Percentiles rank a stretch among this genome's conserved stretches.
Evolutionary conservation across 2,888 invertebrate genomes (phyloP).

Genomic region (Hesperia comma): DNA sequence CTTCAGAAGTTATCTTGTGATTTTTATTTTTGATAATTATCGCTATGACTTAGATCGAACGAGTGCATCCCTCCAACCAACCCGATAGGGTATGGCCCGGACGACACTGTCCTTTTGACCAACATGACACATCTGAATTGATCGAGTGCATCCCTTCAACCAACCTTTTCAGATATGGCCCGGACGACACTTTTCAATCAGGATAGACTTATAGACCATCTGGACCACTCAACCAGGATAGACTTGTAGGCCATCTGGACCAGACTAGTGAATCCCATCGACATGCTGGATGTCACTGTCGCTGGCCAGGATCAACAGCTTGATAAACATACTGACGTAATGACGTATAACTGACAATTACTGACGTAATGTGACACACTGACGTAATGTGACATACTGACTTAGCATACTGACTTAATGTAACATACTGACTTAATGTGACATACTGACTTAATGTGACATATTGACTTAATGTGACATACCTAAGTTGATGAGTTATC

Average conservation of each 20-base stretch:
- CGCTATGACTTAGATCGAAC: neutral
- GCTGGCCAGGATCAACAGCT: neutral
- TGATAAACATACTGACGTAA: too few species aligned
- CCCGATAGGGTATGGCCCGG: neutral
- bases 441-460: too few species aligned
- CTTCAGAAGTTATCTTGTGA: too few species aligned
- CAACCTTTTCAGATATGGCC: conserved; percentile 13
- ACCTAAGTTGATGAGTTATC: neutral
- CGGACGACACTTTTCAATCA: conserved; percentile 11
- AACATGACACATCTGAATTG: neutral
- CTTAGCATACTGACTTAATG: too few species aligned
- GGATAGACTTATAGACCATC: neutral
- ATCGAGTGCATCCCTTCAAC: conserved; percentile 10
- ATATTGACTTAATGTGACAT: too few species aligned
- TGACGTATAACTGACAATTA: too few species aligned
- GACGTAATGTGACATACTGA: too few species aligned
- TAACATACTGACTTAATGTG: too few species aligned
- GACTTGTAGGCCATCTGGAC: too few species aligned
- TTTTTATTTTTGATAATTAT: too few species aligned
- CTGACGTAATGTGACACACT: neutral
- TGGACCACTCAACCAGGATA: too few species aligned
- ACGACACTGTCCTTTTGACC: neutral
- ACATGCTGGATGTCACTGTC: conserved; percentile 10
- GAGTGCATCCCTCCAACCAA: conserved; percentile 6
- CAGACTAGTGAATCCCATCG: neutral